Base-by-base conservation (phyloP, 2,113 vertebrate species). In the Tachuris rubrigastra region DNA sequence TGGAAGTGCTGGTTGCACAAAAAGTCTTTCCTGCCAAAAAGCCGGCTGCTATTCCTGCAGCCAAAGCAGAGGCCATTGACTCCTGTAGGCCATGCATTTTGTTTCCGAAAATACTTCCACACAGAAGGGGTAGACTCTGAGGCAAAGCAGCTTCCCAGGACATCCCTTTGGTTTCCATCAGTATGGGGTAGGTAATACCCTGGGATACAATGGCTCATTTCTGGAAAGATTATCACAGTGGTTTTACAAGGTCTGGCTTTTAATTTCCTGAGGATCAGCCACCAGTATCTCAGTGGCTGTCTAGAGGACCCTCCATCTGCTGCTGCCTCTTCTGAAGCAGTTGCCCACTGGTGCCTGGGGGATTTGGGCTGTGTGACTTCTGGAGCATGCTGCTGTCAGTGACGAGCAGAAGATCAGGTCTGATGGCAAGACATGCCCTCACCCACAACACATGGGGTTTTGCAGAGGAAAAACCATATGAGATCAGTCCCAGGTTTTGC, bases 131-230 rank as follows among this genome's bases (percentile, higher is more conserved):
- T 50, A 55, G 73, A 31, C 39, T 41, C 10, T 10, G 28, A 68
- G 35, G 60, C 62, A 52, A 68, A 75, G 77, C 56, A 74, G 35
- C 0, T 71, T 52, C 16, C 82, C n/a, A 41, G 77, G 41, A 25
- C 37, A 49, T 60, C 41, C 20, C n/a, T 65, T 78, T 85, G 84
- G 24, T 44, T 93, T 24, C 58, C 0, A 5, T 19, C 2, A 3
- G 37, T 1, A 0, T 0, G 3, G 31, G 5, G 28, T 65, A 35
- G 25, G 35, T 59, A 63, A 31, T 0, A 2, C 46, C 62, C 35
- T 55, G 35, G 24, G 30, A 24, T 63, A 28, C 46, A 28, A 8
- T 0, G 8, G 35, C 17, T 30, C 1, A 0, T 80, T 83, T 86
- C 31, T 42, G 71, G 46, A 62, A 88, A 17, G 0, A 7, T 37